phyloP scores from a whole-genome alignment of 2,113 vertebrate genomes.

The Microcebus griseorufus region DNA sequence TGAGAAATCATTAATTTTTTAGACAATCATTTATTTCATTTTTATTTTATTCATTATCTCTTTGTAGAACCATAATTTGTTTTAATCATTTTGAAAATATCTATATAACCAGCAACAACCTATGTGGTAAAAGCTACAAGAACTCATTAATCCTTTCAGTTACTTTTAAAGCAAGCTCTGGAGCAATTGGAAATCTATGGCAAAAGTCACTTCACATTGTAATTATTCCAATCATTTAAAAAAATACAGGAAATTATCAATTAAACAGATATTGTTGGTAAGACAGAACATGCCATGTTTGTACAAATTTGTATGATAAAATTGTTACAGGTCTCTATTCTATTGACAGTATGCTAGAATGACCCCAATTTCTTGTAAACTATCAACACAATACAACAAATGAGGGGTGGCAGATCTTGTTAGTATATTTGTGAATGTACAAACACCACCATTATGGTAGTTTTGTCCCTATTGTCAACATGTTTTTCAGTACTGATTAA shows the following conservation, averaged over 20 bases:
- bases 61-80: not conserved
- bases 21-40: not conserved
- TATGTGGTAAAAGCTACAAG: slow-evolving; percentile 58
- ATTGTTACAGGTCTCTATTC: not conserved
- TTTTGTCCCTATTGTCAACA: not conserved
- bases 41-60: slow-evolving; percentile 22
- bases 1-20: slow-evolving; percentile 3
- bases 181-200: slow-evolving; percentile 66
- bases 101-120: slow-evolving; percentile 35
- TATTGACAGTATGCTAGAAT: slow-evolving; percentile 19
- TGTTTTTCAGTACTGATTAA: not conserved
- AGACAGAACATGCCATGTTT: slow-evolving; percentile 13
- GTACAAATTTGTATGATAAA: slow-evolving; percentile 32
- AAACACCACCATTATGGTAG: slow-evolving; percentile 34
- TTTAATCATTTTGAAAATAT: slow-evolving; percentile 67
- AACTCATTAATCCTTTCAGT: slow-evolving; percentile 71
- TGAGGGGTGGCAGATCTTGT: not conserved
- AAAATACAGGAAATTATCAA: slow-evolving; percentile 58
- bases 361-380: slow-evolving; percentile 16
- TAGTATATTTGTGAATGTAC: slow-evolving; percentile 43
- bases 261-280: slow-evolving; percentile 61
- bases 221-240: slow-evolving; percentile 62
- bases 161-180: slow-evolving; percentile 68
- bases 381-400: slow-evolving; percentile 48
- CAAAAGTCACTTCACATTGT: slow-evolving; percentile 69